Base-by-base conservation (phyloP, 1,140 invertebrate genomes). In the Cydia pomonella region DNA sequence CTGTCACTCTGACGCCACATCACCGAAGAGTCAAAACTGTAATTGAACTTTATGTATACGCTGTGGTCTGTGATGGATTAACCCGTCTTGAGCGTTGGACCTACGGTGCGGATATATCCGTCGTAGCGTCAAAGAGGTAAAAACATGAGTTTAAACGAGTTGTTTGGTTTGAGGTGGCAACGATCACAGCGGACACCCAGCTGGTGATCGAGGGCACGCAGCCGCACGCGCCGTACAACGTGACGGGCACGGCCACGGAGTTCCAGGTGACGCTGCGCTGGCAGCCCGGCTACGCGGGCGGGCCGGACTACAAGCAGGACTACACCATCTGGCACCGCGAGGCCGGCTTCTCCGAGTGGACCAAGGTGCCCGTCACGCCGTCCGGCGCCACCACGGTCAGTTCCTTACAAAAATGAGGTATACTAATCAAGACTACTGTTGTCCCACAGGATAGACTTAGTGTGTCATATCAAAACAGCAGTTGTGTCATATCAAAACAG, bases 201-300 rank as follows among this genome's bases (percentile, higher is more conserved):
- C 94, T 99, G 69, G 97, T 98, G 76, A 97, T 99, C 73, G 98
- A 99, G 93, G 98, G 97, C 73, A 99, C 98, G 2, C 98, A 98
- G 86, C 98, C 98, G 4, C 98, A 99, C 91, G 98, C 98, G 38
- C 98, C 98, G 1, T 98, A 98, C 94, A 99, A 99, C 92, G 95
- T 99, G 18, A 96, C 97, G 2, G 97, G 97, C 1, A 96, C 95
- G 71, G 96, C 98, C 38, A 96, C 96, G 0, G 96, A 98, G 87
- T 98, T 98, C 87, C 95, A 97, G 73, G 98, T 99, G 21, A 97
- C 97, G 25, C 93, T 99, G 10, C 95, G 95, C 71, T 99, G 98
- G 98, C 94, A 98, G 82, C 98, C 98, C 7, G 98, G 98, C 0
- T 99, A 99, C 88, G 97, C 97, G 84, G 98, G 98, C 18, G 98